Evolutionary conservation across 1,140 invertebrate species (phyloP).

Genomic region (Drosophila bipectinata): DNA sequence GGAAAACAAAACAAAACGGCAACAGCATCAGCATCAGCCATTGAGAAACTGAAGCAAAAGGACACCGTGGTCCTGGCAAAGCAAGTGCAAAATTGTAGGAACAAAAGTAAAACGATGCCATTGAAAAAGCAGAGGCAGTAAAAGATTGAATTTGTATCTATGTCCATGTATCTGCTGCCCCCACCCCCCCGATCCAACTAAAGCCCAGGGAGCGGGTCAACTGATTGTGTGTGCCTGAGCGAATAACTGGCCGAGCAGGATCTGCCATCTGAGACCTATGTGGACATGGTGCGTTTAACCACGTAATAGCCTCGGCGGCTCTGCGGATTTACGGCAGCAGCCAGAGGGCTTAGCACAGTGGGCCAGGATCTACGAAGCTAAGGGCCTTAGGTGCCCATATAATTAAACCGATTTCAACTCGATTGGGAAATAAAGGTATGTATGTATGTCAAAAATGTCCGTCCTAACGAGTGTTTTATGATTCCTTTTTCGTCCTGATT

Average conservation of each 20-base stretch:
- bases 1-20: conserved; percentile 30
- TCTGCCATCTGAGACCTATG: conserved; percentile 52
- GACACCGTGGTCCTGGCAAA: conserved; percentile 30
- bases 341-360: conserved; percentile 43
- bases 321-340: conserved; percentile 43
- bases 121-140: conserved; percentile 52
- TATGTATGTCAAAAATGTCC: conserved; percentile 6
- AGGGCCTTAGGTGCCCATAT: conserved; percentile 23
- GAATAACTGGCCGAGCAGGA: conserved; percentile 45
- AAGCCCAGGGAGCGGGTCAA: conserved; percentile 14
- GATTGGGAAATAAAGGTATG: conserved; percentile 33
- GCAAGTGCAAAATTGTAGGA: conserved; percentile 55
- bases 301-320: conserved; percentile 54
- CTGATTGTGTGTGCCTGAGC: conserved; percentile 57
- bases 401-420: conserved; percentile 37
- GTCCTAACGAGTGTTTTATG: conserved; percentile 7
- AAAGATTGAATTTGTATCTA: conserved; percentile 61
- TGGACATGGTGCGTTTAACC: conserved; percentile 63
- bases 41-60: conserved; percentile 31
- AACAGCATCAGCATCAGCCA: conserved; percentile 5
- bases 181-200: not conserved
- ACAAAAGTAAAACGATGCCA: conserved; percentile 53
- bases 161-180: conserved; percentile 38
- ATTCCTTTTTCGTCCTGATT: not conserved
- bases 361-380: conserved; percentile 7